phyloP scores from a whole-genome alignment of 2,888 invertebrate species.

The Drosophila meridionalis region DNA sequence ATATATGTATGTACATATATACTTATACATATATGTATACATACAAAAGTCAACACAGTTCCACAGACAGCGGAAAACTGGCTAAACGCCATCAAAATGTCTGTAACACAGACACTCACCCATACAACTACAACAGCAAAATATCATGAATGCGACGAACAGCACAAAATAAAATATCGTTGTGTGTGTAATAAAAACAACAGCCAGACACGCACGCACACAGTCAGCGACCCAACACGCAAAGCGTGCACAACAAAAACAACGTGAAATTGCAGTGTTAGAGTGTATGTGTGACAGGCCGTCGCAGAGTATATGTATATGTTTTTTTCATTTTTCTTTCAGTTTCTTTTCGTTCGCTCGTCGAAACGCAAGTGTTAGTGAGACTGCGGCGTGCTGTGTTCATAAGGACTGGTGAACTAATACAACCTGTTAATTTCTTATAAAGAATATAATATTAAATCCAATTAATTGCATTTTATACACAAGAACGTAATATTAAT shows the following conservation, averaged over 20 bases:
- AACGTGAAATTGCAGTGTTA: slow-evolving; percentile 58
- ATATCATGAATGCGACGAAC: slow-evolving; percentile 42
- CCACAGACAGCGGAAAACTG: slow-evolving; percentile 72
- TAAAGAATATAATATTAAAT: slow-evolving; percentile 9
- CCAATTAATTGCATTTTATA: slow-evolving; percentile 1
- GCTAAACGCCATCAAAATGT: slow-evolving; percentile 75
- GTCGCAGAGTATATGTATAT: slow-evolving; percentile 55
- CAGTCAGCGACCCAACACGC: slow-evolving; percentile 50
- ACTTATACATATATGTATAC: slow-evolving; percentile 3
- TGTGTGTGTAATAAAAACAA: slow-evolving; percentile 61
- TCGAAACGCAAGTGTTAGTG: slow-evolving; percentile 69
- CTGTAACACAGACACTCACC: slow-evolving; percentile 58
- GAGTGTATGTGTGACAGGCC: slow-evolving; percentile 61
- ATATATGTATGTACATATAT: not conserved
- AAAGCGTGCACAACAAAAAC: slow-evolving; percentile 60
- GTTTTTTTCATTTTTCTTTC: slow-evolving; percentile 73
- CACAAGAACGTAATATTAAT: slow-evolving; percentile 6
- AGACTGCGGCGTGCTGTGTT: slow-evolving; percentile 34
- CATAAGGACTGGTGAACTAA: slow-evolving; percentile 32
- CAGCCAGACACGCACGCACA: slow-evolving; percentile 64
- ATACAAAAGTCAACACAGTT: slow-evolving; percentile 11
- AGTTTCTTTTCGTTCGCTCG: slow-evolving; percentile 72
- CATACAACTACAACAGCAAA: slow-evolving; percentile 44
- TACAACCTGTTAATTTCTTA: not conserved
- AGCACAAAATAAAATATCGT: slow-evolving; percentile 52